These are phyloP conservation scores for Neopipo cinnamomea DNA, from an alignment of 2,113 vertebrate species.

Conservation along the genomic window DNA sequence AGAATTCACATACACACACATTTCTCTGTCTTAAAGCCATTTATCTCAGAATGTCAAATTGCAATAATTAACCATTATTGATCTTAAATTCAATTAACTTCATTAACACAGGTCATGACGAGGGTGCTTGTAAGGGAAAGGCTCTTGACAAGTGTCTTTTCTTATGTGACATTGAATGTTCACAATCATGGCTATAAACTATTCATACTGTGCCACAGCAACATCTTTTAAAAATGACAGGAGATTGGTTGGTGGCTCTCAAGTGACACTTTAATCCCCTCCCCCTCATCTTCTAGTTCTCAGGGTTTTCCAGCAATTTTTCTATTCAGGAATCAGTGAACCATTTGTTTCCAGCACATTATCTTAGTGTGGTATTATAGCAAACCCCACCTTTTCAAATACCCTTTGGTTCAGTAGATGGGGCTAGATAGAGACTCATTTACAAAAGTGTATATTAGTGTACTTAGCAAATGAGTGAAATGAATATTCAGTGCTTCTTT, in stretches of 20 bases:
- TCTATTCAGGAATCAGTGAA: not conserved
- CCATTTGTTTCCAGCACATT: conserved; percentile 49
- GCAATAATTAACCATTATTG: conserved; percentile 99
- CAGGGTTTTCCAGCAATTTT: conserved; percentile 7
- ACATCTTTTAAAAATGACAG: conserved; percentile 49
- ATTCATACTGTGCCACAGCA: conserved; percentile 6
- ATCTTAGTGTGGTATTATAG: conserved; percentile 2
- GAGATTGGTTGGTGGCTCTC: not conserved
- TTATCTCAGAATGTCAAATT: conserved; percentile 97
- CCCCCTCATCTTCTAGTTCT: not conserved
- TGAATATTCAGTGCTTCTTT: conserved; percentile 44
- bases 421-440: not conserved
- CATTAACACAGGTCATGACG: conserved; percentile 91
- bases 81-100: conserved; percentile 99
- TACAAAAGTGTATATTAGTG: conserved; percentile 15
- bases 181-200: conserved; percentile 38
- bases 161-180: conserved; percentile 69
- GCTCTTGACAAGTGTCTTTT: conserved; percentile 79
- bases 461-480: conserved; percentile 28
- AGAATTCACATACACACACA: conserved; percentile 72
- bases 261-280: conserved; percentile 24
- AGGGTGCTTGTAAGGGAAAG: conserved; percentile 81
- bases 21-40: conserved; percentile 82
- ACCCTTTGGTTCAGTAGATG: conserved; percentile 22
- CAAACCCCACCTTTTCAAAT: conserved; percentile 38